A percentile compares a stretch with the other conserved stretches of the same genome.
phyloP scores from a whole-genome alignment of 2,888 invertebrate species.

The Lepeophtheirus nordmannii region DNA sequence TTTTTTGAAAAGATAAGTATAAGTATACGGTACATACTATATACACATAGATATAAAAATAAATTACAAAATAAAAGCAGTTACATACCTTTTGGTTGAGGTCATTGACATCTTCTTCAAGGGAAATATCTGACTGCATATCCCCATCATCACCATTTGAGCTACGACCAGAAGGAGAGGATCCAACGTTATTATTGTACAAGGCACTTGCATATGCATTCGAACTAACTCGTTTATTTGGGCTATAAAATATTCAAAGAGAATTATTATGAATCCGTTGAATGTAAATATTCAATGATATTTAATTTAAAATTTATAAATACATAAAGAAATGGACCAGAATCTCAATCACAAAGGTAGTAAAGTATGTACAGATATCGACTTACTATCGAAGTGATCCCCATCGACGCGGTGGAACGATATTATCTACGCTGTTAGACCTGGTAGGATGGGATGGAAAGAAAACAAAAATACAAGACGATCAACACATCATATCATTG shows the following conservation, averaged over 20 bases:
- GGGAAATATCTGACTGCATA: conserved; percentile 23
- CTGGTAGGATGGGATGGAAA: not conserved
- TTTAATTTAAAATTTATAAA: too few relatives aligned
- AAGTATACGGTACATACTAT: too few relatives aligned
- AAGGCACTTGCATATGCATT: conserved; percentile 10
- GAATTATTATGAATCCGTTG: too few relatives aligned
- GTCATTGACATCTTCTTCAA: conserved; percentile 24
- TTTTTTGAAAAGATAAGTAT: too few relatives aligned
- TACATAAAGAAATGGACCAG: too few relatives aligned
- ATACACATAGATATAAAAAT: too few relatives aligned
- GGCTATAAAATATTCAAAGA: not conserved
- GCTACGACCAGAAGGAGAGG: conserved; percentile 15
- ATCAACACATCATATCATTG: too few relatives aligned
- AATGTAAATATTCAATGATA: too few relatives aligned
- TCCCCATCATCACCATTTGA: conserved; percentile 25
- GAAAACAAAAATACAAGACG: not conserved
- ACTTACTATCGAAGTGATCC: conserved; percentile 22
- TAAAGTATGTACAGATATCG: not conserved
- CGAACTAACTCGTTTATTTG: not conserved
- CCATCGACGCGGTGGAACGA: conserved; percentile 18
- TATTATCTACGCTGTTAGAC: not conserved
- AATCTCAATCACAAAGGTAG: too few relatives aligned
- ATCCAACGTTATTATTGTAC: conserved; percentile 9
- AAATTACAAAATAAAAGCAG: too few relatives aligned
- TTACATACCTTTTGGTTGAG: conserved; percentile 23